Evolutionary conservation across 1,140 invertebrate species (phyloP).

Genomic region (Popillia japonica): DNA sequence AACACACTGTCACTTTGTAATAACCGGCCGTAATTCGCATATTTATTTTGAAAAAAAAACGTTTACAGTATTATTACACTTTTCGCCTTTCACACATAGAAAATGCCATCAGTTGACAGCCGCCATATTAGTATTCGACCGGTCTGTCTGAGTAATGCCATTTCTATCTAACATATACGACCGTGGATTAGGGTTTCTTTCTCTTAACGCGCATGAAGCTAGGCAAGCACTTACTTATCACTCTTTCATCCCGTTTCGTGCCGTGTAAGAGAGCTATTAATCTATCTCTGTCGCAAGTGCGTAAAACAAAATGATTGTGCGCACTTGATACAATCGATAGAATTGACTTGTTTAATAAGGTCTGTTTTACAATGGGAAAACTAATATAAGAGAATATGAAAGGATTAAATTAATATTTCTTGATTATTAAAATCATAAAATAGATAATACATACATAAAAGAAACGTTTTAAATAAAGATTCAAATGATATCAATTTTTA

Average conservation of each 20-base stretch:
- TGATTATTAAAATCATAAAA: not conserved
- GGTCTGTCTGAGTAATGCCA: not conserved
- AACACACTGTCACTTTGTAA: slow-evolving; percentile 16
- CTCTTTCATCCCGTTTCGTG: not conserved
- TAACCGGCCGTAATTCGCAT: not conserved
- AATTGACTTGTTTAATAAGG: slow-evolving; percentile 11
- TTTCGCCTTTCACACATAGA: slow-evolving; percentile 7
- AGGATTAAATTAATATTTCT: not conserved
- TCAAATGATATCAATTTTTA: too few species aligned
- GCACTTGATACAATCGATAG: slow-evolving; percentile 32
- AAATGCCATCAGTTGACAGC: slow-evolving; percentile 35
- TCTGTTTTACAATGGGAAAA: slow-evolving; percentile 5
- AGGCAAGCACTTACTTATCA: slow-evolving; percentile 7
- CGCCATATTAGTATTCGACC: slow-evolving; percentile 33
- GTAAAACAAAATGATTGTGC: slow-evolving; percentile 34
- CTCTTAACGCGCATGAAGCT: slow-evolving; percentile 13
- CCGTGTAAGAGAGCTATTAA: not conserved
- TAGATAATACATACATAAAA: too few species aligned
- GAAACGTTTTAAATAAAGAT: too few species aligned
- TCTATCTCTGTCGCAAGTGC: not conserved
- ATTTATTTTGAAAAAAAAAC: not conserved
- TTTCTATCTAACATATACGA: not conserved
- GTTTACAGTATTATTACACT: not conserved
- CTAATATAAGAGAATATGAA: not conserved
- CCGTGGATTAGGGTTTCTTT: not conserved